Conservation (phyloP, 2,888 invertebrate species). For the Erpobdella octoculata region DNA sequence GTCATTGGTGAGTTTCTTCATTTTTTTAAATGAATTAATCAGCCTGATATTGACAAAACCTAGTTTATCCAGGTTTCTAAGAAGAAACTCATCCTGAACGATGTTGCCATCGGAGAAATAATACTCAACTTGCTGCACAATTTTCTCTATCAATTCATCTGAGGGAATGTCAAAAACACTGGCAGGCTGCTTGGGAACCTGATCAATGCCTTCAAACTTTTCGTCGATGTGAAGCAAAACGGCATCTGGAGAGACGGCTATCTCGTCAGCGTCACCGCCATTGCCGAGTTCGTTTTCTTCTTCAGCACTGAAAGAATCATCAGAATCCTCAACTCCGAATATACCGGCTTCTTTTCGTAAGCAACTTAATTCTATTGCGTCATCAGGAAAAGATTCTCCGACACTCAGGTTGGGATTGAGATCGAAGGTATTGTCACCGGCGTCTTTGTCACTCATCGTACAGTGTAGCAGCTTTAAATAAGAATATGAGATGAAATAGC, state of each 20-base stretch:
- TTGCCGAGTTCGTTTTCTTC: neutral
- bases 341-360: neutral
- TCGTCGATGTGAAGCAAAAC: neutral
- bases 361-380: no score
- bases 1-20: slow-evolving; percentile 85
- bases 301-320: neutral
- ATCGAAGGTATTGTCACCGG: no score
- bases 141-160: slow-evolving; percentile 45
- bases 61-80: slow-evolving; percentile 87
- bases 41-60: slow-evolving; percentile 88
- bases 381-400: no score
- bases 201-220: neutral
- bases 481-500: neutral
- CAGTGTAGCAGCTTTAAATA: neutral
- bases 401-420: no score
- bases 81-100: slow-evolving; percentile 83
- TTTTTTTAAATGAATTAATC: slow-evolving; percentile 86
- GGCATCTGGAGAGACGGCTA: neutral
- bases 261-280: neutral
- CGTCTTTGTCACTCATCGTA: neutral
- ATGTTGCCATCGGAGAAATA: slow-evolving; percentile 93
- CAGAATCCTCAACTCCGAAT: neutral
- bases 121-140: slow-evolving; percentile 66
- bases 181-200: neutral
- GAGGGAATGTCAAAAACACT: slow-evolving; percentile 6